Base-by-base conservation (phyloP, 2,888 invertebrate species). In the Tethea ocularis region DNA sequence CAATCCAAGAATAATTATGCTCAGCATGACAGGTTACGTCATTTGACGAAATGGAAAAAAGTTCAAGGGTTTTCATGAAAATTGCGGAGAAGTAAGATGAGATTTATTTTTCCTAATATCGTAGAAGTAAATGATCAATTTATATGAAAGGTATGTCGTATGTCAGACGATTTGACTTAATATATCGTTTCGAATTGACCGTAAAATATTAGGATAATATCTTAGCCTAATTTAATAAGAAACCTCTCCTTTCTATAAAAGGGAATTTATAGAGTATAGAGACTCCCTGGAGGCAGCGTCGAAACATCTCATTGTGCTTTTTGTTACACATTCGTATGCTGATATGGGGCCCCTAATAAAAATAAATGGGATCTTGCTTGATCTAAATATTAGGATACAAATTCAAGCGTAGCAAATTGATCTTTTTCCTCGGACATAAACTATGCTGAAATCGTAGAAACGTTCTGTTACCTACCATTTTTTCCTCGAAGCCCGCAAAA, bases 371-470 rank as follows among this genome's bases (percentile, higher is more conserved):
- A 82, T 81, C 82, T 82, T 74, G 71, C 75, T 77, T 79, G 84
- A 86, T 87, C 86, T 84, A 81, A 86, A 87, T 87, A 87, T 86
- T 80, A 82, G 83, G 83, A 86, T 82, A 87, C 85, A 83, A 83
- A 82, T 82, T 82, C 72, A 69, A 72, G 68, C 68, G 66, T 63
- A 76, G 66, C 63, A 63, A 76, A 80, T 77, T 74, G 69, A 77
- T 76, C 74, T 78, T 66, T 61, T 59, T 67, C 20, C 60, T 63
- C 63, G 64, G 55, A 63, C 66, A 70, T 74, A 71, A 66, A 60
- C 58, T 58, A 62, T 29, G 10, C 15, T 13, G 46, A 46, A 26
- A 54, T 46, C 17, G 29, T 54, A 13, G 15, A 33, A 33, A 20
- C 20, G 13, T 33, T 53, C 17, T 53, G 26, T 26, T 53, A 29